These are phyloP conservation scores for Drosophila willistoni DNA, from an alignment of 1,140 invertebrate species.

Conservation along the genomic window DNA sequence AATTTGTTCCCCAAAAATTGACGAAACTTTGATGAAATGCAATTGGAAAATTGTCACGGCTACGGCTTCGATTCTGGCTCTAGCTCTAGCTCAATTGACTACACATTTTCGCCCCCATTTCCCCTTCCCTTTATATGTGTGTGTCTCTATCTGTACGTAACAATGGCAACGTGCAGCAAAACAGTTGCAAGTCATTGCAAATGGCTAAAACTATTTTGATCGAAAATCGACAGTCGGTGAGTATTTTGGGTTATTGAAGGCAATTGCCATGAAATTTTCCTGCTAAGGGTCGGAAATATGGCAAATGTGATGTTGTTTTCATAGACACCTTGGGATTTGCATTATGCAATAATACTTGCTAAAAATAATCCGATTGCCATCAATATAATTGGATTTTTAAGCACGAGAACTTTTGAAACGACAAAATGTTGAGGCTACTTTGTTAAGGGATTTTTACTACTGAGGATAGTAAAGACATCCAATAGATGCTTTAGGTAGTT, in stretches of 20 bases:
- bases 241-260: background rate
- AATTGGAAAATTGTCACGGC: slow-evolving; percentile 74
- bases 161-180: slow-evolving; percentile 56
- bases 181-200: slow-evolving; percentile 32
- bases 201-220: slow-evolving; percentile 25
- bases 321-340: slow-evolving; percentile 1
- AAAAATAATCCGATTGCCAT: background rate
- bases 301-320: background rate
- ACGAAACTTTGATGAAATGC: slow-evolving; percentile 74
- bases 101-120: slow-evolving; percentile 6
- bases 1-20: slow-evolving; percentile 69
- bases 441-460: no score
- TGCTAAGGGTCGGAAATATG: background rate
- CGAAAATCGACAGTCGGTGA: slow-evolving; percentile 42
- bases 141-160: slow-evolving; percentile 45
- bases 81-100: slow-evolving; percentile 34
- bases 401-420: no score
- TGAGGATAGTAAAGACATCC: no score
- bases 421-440: no score
- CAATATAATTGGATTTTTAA: background rate
- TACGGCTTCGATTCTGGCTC: slow-evolving; percentile 15
- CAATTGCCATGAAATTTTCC: slow-evolving; percentile 40
- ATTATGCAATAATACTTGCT: background rate
- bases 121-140: background rate
- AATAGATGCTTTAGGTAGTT: no score